Evolutionary conservation across 2,797 vertebrate species (phyloP), one percentile per base, ranked within the genome.

Genomic region (Kryptolebias ocellatus): DNA sequence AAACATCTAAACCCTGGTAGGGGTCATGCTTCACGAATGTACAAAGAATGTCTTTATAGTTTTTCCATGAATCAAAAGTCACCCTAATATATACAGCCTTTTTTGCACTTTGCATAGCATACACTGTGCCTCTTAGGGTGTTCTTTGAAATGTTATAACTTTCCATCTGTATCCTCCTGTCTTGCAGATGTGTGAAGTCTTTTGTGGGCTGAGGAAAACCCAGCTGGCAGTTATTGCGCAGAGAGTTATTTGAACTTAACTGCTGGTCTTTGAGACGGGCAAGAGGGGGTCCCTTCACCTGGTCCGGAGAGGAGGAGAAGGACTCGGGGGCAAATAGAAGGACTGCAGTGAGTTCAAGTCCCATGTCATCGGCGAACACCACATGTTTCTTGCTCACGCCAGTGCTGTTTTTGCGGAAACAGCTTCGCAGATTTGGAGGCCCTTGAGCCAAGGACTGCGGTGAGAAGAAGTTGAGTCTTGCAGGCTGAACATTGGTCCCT

Each of bases 361-460:
- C 95, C 62, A 85, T 93, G 6, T 87, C 71, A 11, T 96, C 96
- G 0, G 96, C 95, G 20, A 97, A 96, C n/a, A 95, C 91, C 0
- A 95, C 95, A 0, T 61, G 89, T 75, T 96, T 96, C 74, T 93
- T 95, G 67, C 69, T 83, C 9, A n/a, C 47, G 1, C 60, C 54
- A 12, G 67, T 62, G 59, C 37, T 20, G 27, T 76, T 51, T 28
- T 56, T 83, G 53, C 72, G 88, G 59, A 93, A 77, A 42, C 58
- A 76, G 72, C 90, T 88, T 37, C 71, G 83, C 24, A 76, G 0
- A 27, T 46, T 59, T 27, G 81, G 0, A 37, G 59, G 0, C 14
- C 0, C 0, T 7, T 70, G 17, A 44, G 66, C 65, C 27, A 58
- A 56, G 16, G 60, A 20, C 9, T n/a, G 59, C 1, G 12, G 27